A percentile compares a stretch with the other conserved stretches of the same genome.
These are phyloP conservation scores for Trichosurus vulpecula DNA, from an alignment of 2,797 vertebrate species.

Conservation along the genomic window DNA sequence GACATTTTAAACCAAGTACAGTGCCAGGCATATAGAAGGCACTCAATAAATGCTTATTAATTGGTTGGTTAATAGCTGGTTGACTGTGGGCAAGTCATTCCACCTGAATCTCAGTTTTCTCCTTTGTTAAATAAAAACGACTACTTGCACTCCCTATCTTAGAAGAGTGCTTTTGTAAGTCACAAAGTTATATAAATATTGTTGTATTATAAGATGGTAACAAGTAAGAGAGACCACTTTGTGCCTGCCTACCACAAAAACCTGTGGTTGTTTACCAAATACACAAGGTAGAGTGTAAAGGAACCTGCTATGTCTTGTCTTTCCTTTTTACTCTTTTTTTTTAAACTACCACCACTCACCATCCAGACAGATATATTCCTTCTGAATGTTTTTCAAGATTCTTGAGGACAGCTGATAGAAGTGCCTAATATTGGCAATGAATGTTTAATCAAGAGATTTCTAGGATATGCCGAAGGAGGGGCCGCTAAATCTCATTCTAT, in stretches of 20 bases:
- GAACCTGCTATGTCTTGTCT: slow-evolving; percentile 18
- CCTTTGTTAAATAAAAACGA: not conserved
- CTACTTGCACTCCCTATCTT: not conserved
- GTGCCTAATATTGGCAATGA: not conserved
- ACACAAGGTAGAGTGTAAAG: slow-evolving; percentile 19
- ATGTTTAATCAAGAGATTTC: slow-evolving; percentile 68
- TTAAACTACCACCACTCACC: not conserved
- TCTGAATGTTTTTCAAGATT: slow-evolving; percentile 45
- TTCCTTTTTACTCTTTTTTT: not conserved
- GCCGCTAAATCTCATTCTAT: slow-evolving; percentile 59
- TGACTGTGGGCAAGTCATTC: not conserved
- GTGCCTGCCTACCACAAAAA: not conserved
- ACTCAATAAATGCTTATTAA: not conserved
- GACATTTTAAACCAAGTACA: not conserved
- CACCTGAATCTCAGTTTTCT: not conserved
- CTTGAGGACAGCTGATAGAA: slow-evolving; percentile 50
- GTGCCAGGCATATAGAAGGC: not conserved
- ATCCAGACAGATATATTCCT: slow-evolving; percentile 46
- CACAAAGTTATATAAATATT: slow-evolving; percentile 5
- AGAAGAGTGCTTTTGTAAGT: too few relatives aligned
- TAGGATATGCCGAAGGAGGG: slow-evolving; percentile 66
- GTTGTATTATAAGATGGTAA: slow-evolving; percentile 16
- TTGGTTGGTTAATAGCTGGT: not conserved
- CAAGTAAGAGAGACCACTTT: slow-evolving; percentile 4
- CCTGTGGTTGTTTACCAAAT: slow-evolving; percentile 30